These are phyloP conservation scores for Oscheius sp. DNA, from an alignment of 2,888 invertebrate genomes.

Conservation along the genomic window DNA sequence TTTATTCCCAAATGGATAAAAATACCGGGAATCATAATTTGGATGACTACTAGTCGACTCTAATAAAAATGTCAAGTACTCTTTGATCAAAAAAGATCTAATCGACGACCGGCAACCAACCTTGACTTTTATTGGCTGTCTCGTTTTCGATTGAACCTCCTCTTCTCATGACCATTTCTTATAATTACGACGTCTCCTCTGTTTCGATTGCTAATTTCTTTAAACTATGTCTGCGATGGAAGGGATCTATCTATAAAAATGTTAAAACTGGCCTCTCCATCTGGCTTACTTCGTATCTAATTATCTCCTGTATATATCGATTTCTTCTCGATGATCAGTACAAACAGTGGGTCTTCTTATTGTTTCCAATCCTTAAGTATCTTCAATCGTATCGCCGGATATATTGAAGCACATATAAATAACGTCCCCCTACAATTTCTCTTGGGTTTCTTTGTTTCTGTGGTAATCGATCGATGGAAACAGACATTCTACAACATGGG, in stretches of 20 bases:
- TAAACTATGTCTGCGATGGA: conserved; percentile 23
- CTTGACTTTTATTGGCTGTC: not conserved
- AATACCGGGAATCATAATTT: conserved; percentile 53
- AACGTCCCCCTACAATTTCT: conserved; percentile 55
- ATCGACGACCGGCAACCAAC: not conserved
- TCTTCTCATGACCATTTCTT: conserved; percentile 67
- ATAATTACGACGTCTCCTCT: conserved; percentile 61
- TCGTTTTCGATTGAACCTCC: not conserved
- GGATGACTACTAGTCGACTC: conserved; percentile 16
- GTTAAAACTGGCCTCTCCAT: conserved; percentile 54
- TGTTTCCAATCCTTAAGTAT: not conserved
- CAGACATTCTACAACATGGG: conserved; percentile 52
- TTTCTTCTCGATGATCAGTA: conserved; percentile 14
- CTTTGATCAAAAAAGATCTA: too few species aligned
- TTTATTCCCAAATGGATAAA: conserved; percentile 49
- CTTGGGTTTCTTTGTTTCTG: conserved; percentile 58
- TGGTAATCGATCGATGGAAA: conserved; percentile 56
- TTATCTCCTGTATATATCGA: conserved; percentile 51
- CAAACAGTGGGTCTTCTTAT: not conserved
- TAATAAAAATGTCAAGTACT: too few species aligned
- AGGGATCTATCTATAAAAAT: conserved; percentile 58
- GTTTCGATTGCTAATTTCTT: conserved; percentile 45
- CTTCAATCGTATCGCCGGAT: conserved; percentile 18
- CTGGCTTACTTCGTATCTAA: conserved; percentile 55
- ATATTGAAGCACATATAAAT: conserved; percentile 34